A percentile compares a stretch with the other conserved stretches of the same genome.
These are phyloP conservation scores for Mythimna lalbum DNA, from an alignment of 2,888 invertebrate species.

Conservation along the genomic window DNA sequence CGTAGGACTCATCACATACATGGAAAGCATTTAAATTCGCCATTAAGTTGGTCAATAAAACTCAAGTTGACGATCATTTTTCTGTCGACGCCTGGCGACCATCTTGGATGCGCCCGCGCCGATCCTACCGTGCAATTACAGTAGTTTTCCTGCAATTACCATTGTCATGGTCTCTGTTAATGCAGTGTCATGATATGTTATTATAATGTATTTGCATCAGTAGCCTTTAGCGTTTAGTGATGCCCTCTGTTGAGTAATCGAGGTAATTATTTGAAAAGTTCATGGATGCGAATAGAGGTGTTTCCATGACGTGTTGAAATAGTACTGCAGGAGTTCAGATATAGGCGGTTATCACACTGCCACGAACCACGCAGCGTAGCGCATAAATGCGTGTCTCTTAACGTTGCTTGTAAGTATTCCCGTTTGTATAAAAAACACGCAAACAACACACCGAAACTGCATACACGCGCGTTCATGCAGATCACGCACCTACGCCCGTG, in stretches of 20 bases:
- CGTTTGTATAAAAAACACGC: no score
- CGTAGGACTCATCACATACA: neutral
- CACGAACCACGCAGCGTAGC: no score
- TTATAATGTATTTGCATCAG: conserved; percentile 22
- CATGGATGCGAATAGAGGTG: no score
- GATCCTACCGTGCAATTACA: conserved; percentile 41
- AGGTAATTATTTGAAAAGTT: neutral
- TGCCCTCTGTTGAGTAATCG: conserved; percentile 8
- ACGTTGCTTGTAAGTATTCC: no score
- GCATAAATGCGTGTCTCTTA: no score
- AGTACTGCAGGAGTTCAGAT: no score
- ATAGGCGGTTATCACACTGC: no score
- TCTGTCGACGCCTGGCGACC: conserved; percentile 18
- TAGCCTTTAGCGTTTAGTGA: neutral
- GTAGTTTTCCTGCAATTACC: conserved; percentile 62
- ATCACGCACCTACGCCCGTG: no score
- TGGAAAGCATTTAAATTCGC: conserved; percentile 25
- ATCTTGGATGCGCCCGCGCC: conserved; percentile 31
- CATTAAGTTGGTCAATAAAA: conserved; percentile 31
- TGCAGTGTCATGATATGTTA: conserved; percentile 29
- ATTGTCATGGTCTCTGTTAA: conserved; percentile 47
- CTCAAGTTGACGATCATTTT: conserved; percentile 7
- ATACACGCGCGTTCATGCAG: no score
- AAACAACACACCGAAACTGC: no score
- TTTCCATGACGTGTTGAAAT: no score